Evolutionary conservation across 1,140 invertebrate genomes (phyloP), one percentile per base, ranked within the genome.

Genomic region (Diorhabda carinulata): DNA sequence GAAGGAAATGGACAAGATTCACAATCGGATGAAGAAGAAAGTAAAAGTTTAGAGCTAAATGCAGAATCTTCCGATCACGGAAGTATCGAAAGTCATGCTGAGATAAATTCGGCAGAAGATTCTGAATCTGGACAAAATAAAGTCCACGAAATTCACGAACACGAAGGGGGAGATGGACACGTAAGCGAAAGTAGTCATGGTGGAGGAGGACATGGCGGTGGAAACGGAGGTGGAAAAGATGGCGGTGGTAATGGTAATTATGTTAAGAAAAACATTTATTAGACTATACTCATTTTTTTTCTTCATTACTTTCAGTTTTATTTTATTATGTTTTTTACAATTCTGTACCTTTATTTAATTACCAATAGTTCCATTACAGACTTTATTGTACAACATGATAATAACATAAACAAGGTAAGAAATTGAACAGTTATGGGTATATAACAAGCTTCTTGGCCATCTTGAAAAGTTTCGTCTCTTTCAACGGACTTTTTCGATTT

Each of bases 11-110:
- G 64, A 64, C 42, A 56, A 52, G 57, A 70, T 3, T 43, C 43
- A 4, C 56, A 25, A 59, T 41, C 25, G 8, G 65, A 67, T 59
- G 57, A 66, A 56, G 64, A 66, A 66, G 64, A 66, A 9, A 43
- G 25, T 4, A 8, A 25, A 66, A 42, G 57, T 57, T 43, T 56
- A 56, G 52, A 57, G 44, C 44, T 10, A 57, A 60, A n/a, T 56
- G 42, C n/a, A 10, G 57, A 52, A 40, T 42, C 57, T 57, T 47
- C 61, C 43, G 43, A 41, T 61, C 57, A 59, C 4, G 57, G 61
- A 57, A 42, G 56, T 47, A 43, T 56, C 8, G 63, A 64, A 25
- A 47, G 52, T 2, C n/a, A 52, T 8, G 47, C 47, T 25, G 63
- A 64, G 56, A 64, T 7, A 10, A 57, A 47, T 40, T 7, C 52